Evolutionary conservation across 2,888 invertebrate genomes (phyloP).

Genomic region (Drosophila kanekoi): DNA sequence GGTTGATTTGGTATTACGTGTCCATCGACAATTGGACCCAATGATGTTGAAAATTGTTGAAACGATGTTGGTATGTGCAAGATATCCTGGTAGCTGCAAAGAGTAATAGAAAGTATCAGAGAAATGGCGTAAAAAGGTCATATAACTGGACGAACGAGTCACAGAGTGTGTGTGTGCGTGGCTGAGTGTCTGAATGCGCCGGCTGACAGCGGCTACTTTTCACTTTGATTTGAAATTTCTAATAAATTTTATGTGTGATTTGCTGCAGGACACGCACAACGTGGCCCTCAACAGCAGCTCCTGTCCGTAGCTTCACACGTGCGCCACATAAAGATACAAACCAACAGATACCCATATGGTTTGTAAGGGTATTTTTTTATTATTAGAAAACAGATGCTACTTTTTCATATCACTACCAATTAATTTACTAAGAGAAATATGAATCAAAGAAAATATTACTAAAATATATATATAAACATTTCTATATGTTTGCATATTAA

Average conservation of each 20-base stretch:
- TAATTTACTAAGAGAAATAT: not conserved
- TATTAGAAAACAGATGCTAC: constrained; percentile 20
- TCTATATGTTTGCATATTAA: too few relatives aligned
- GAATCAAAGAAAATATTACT: not conserved
- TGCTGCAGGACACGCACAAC: constrained; percentile 53
- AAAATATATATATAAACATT: not conserved
- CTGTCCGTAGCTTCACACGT: constrained; percentile 51
- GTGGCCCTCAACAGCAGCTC: not conserved
- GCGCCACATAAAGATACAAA: constrained; percentile 72
- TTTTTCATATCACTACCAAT: not conserved
- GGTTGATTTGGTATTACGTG: constrained; percentile 94
- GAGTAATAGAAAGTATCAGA: constrained; percentile 58
- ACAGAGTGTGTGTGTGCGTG: constrained; percentile 18
- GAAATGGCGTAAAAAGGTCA: constrained; percentile 71
- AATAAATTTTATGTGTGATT: constrained; percentile 80
- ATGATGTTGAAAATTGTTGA: constrained; percentile 92
- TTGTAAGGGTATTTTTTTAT: constrained; percentile 1
- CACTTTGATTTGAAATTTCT: constrained; percentile 80
- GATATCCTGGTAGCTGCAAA: constrained; percentile 88
- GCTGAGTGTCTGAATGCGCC: constrained; percentile 12
- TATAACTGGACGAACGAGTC: constrained; percentile 55
- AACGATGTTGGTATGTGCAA: constrained; percentile 88
- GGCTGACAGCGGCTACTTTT: constrained; percentile 75
- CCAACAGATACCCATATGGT: constrained; percentile 70
- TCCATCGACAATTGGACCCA: constrained; percentile 95